Evolutionary conservation across 2,797 vertebrate species (phyloP), one percentile per base, ranked within the genome.

Genomic region (Zalophus californianus): DNA sequence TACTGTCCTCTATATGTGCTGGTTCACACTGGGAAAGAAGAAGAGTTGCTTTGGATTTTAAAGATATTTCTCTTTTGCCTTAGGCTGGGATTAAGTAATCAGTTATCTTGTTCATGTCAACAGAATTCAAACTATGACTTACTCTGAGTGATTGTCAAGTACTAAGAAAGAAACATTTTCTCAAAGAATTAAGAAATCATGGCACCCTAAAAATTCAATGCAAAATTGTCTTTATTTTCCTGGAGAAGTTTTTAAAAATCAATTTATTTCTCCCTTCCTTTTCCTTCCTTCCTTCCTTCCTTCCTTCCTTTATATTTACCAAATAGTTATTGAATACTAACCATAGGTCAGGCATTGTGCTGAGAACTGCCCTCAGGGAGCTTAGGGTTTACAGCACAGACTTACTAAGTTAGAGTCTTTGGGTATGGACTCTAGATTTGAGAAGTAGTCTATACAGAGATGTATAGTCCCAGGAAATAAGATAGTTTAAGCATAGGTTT

Each of bases 31-130:
- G 25, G 41, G 38, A 21, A 16, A 89, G 56, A 44, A 84, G 52
- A 90, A 92, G 11, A 93, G 54, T 86, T 90, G 23, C 50, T 96
- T 95, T 78, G 44, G 27, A 86, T 89, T 97, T 78, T 18, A 52
- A 85, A 90, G 68, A 44, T 32, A 75, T 58, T 94, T 97, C 27
- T 95, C 16, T 75, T 89, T 80, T 95, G 44, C 35, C 25, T 90
- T 87, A 52, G 50, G 15, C 48, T 80, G 38, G 21, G 29, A 87
- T 70, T 32, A 96, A 91, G 79, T 88, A 86, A 93, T 95, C 25
- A 93, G 50, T 83, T 94, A 54, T 93, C 12, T 18, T 82, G 66
- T 91, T 85, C 41, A 54, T 41, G 25, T 73, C 38, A 87, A 68
- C 32, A 78, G 92, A 91, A 2, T 70, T 52, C 15, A 84, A 88